phyloP scores from a whole-genome alignment of 2,113 vertebrate species.

The Prolemur simus region DNA sequence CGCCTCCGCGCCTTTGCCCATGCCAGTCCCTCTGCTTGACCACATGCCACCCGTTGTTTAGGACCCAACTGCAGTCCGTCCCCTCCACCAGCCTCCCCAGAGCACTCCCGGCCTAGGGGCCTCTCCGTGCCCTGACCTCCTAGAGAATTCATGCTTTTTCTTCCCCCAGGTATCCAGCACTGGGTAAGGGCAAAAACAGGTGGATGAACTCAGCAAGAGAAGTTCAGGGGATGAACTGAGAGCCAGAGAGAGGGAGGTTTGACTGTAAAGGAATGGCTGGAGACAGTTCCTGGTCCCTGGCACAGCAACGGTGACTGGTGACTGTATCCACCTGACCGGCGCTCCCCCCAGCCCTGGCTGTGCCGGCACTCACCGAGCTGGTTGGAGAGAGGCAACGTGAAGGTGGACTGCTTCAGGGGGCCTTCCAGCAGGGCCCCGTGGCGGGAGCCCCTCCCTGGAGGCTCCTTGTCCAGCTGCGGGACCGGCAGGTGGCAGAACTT shows the following conservation, averaged over 20 bases:
- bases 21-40: background rate
- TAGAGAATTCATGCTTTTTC: background rate
- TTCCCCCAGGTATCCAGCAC: background rate
- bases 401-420: conserved; percentile 89
- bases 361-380: conserved; percentile 82
- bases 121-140: background rate
- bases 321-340: accelerated
- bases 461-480: conserved; percentile 74
- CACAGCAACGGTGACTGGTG: background rate
- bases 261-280: background rate
- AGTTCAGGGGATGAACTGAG: background rate
- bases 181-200: background rate
- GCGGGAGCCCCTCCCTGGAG: conserved; percentile 63
- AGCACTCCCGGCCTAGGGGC: background rate
- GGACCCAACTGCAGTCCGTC: background rate
- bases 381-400: conserved; percentile 91
- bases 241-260: background rate
- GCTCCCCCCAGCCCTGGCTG: background rate
- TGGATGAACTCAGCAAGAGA: background rate
- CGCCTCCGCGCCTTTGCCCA: background rate
- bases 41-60: background rate
- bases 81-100: background rate
- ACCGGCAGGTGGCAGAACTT: conserved; percentile 95
- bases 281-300: background rate
- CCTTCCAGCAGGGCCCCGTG: conserved; percentile 49